phyloP scores from a whole-genome alignment of 2,113 vertebrate species.

The Anseranas semipalmata region DNA sequence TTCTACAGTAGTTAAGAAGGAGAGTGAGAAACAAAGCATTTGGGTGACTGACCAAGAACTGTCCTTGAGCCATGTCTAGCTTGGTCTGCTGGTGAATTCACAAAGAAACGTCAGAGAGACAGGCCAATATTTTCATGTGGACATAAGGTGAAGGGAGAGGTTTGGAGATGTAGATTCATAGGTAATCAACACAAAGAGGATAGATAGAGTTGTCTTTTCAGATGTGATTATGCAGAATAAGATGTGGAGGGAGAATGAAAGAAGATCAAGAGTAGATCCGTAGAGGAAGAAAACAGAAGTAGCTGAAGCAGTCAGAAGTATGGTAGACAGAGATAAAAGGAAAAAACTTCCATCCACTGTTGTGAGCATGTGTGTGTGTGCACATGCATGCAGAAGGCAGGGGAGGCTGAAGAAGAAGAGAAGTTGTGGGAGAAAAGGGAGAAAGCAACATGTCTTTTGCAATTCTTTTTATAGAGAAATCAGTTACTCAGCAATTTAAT shows the following conservation, averaged over 20 bases:
- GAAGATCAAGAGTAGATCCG: not conserved
- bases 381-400: rapidly evolving
- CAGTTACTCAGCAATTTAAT: not conserved
- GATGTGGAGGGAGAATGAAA: not conserved
- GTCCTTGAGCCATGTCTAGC: not conserved
- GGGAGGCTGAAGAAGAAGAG: not conserved
- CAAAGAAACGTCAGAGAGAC: not conserved
- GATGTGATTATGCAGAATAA: not conserved
- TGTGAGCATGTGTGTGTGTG: rapidly evolving
- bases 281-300: not conserved
- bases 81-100: not conserved
- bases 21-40: not conserved
- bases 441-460: not conserved
- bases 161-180: not conserved
- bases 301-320: not conserved
- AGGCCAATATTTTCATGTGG: not conserved
- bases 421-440: not conserved
- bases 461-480: not conserved
- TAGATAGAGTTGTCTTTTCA: not conserved
- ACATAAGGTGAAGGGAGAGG: not conserved
- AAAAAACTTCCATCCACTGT: not conserved
- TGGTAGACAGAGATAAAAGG: not conserved
- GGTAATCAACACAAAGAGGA: not conserved
- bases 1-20: not conserved
- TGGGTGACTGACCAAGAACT: not conserved